Evolutionary conservation across 2,113 vertebrate species (phyloP).

Genomic region (Elanoides forficatus): DNA sequence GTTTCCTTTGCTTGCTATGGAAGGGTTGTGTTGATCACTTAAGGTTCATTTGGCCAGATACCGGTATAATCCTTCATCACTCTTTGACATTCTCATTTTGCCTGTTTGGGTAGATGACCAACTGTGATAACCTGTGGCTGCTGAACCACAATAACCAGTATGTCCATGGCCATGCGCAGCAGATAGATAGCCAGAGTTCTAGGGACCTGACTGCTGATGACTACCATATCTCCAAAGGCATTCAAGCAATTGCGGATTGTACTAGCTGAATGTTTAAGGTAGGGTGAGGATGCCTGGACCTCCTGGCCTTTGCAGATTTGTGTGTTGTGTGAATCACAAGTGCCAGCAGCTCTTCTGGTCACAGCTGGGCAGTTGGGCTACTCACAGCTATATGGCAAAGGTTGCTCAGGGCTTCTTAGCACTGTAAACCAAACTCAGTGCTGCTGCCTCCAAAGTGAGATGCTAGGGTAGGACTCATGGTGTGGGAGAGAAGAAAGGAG

Average conservation of each 20-base stretch:
- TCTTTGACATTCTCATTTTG: not conserved
- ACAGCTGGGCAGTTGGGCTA: not conserved
- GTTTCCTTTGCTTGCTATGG: not conserved
- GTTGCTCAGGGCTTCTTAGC: not conserved
- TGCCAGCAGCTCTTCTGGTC: not conserved
- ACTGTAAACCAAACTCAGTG: not conserved
- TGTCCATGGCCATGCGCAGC: not conserved
- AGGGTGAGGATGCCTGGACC: not conserved
- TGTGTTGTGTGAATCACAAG: not conserved
- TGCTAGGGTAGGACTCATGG: not conserved
- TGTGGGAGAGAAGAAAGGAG: not conserved
- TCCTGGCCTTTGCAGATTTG: not conserved
- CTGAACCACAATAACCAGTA: not conserved
- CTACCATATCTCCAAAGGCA: not conserved
- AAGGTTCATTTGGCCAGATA: not conserved
- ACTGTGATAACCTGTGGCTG: not conserved
- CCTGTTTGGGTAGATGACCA: not conserved
- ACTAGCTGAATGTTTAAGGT: not conserved
- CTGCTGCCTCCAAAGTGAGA: not conserved
- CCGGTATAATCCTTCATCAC: not conserved
- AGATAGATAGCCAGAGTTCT: not conserved
- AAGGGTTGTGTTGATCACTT: not conserved
- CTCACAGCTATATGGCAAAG: not conserved
- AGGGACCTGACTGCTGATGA: not conserved
- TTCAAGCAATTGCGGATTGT: not conserved